phyloP scores from a whole-genome alignment of 2,113 vertebrate species.

The Dipodomys spectabilis region DNA sequence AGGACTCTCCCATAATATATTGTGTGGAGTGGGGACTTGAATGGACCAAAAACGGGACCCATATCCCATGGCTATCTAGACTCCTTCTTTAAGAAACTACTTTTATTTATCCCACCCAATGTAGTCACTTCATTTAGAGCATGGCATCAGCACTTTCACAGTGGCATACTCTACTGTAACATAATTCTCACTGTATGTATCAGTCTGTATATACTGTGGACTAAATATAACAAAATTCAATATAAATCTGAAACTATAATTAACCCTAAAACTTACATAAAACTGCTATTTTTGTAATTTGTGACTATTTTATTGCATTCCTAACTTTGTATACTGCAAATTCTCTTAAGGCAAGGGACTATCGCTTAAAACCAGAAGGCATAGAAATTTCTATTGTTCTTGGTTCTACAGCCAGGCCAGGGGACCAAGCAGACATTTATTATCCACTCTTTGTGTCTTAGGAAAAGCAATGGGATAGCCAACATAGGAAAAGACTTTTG shows the following conservation, averaged over 20 bases:
- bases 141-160: constrained; percentile 20
- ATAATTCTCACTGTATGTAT: not conserved
- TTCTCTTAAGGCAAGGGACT: constrained; percentile 35
- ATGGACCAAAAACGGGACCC: constrained; percentile 81
- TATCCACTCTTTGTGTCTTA: constrained; percentile 28
- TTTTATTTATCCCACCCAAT: constrained; percentile 71
- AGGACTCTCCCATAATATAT: constrained; percentile 91
- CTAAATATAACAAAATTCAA: constrained; percentile 47
- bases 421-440: not conserved
- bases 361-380: constrained; percentile 32
- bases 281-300: constrained; percentile 48
- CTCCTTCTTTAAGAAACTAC: constrained; percentile 66
- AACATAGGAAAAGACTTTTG: constrained; percentile 55
- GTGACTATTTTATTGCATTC: constrained; percentile 15
- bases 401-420: constrained; percentile 1
- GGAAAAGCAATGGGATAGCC: constrained; percentile 29
- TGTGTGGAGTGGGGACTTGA: constrained; percentile 82
- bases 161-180: not conserved
- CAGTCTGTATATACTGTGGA: not conserved
- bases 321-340: not conserved
- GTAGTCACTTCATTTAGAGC: constrained; percentile 48
- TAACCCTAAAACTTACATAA: constrained; percentile 46
- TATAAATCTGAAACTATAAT: constrained; percentile 41
- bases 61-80: constrained; percentile 74
- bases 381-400: constrained; percentile 49